phyloP scores from a whole-genome alignment of 1,140 invertebrate genomes.

The Temnothorax nylanderi region DNA sequence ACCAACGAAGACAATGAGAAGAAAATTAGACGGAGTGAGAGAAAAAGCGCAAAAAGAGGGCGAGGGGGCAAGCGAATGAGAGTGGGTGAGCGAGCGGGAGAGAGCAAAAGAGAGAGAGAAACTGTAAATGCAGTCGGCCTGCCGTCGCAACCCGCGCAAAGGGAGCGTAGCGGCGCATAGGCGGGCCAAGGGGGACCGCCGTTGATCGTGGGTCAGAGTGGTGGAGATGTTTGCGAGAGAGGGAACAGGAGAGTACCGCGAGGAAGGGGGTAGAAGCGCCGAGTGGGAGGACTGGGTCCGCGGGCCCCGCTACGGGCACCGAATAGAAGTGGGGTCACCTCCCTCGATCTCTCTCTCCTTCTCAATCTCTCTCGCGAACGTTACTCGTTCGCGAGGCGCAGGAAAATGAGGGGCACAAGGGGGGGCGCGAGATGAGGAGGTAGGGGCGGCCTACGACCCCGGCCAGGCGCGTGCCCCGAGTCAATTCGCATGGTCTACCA shows the following conservation, averaged over 20 bases:
- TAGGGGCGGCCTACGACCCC: slow-evolving; percentile 75
- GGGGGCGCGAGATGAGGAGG: slow-evolving; percentile 46
- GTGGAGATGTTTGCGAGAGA: slow-evolving; percentile 34
- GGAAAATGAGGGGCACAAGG: slow-evolving; percentile 40
- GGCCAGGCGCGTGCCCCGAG: slow-evolving; percentile 82
- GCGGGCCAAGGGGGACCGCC: slow-evolving; percentile 67
- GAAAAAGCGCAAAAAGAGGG: slow-evolving; percentile 45
- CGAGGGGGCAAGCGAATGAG: slow-evolving; percentile 10
- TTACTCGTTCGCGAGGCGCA: not conserved
- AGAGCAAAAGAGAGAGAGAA: not conserved
- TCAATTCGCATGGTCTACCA: slow-evolving; percentile 73
- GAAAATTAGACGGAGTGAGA: slow-evolving; percentile 54
- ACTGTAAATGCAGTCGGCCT: slow-evolving; percentile 19
- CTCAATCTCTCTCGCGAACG: not conserved
- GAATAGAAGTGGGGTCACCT: slow-evolving; percentile 34
- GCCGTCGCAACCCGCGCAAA: slow-evolving; percentile 63
- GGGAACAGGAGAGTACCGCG: slow-evolving; percentile 38
- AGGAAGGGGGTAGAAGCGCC: slow-evolving; percentile 42
- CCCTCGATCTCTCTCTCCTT: slow-evolving; percentile 8
- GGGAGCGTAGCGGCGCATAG: slow-evolving; percentile 56
- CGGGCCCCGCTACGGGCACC: slow-evolving; percentile 53
- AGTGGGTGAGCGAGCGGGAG: slow-evolving; percentile 16
- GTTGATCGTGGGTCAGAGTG: slow-evolving; percentile 38
- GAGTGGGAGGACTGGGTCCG: slow-evolving; percentile 73
- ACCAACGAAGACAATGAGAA: slow-evolving; percentile 46